Evolutionary conservation across 2,113 vertebrate genomes (phyloP).

Genomic region (Macaca nemestrina): DNA sequence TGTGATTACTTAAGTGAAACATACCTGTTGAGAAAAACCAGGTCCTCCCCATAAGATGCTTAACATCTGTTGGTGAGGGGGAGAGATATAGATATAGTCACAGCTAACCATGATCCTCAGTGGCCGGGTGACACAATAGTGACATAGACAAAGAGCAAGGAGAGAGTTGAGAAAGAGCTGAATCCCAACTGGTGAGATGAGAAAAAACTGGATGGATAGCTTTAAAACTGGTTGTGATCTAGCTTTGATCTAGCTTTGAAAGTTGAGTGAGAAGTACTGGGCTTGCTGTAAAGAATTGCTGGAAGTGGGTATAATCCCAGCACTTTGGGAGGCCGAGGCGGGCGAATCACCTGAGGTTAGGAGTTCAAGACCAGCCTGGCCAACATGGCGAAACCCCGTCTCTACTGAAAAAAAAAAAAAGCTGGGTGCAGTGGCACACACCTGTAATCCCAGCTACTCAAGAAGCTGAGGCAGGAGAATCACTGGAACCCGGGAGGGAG

Average conservation of each 20-base stretch:
- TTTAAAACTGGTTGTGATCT: not conserved
- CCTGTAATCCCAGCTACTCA: no score
- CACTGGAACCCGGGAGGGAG: no score
- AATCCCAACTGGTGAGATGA: not conserved
- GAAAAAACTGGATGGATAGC: not conserved
- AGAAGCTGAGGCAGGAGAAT: no score
- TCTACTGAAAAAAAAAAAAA: no score
- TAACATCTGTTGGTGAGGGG: not conserved
- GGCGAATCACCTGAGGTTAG: no score
- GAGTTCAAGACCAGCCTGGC: no score
- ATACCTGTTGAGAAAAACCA: not conserved
- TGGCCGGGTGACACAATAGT: accelerated
- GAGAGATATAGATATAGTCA: accelerated
- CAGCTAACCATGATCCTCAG: not conserved
- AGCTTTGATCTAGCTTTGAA: not conserved
- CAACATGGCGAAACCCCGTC: no score
- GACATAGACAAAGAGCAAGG: not conserved
- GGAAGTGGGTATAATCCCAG: no score
- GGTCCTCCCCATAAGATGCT: not conserved
- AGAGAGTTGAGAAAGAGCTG: not conserved
- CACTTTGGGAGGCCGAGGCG: no score
- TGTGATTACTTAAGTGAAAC: not conserved
- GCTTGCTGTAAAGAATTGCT: not conserved
- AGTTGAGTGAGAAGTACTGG: no score
- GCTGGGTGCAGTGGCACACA: accelerated